Evolutionary conservation across 2,113 vertebrate species (phyloP).

Genomic region (Irena cyanogastra): DNA sequence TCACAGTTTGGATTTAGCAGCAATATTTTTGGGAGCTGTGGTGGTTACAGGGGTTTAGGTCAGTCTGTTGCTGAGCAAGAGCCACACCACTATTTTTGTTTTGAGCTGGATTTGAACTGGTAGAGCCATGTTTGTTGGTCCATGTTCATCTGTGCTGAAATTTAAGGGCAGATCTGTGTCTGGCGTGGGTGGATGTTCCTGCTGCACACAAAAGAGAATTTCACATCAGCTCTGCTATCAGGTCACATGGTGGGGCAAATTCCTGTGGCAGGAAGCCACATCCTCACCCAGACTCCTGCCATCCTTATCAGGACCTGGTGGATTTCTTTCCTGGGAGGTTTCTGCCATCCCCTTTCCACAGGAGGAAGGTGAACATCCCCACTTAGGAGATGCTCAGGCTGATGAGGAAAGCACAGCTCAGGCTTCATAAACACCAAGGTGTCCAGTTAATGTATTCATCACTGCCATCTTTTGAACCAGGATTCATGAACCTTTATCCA

Average conservation of each 20-base stretch:
- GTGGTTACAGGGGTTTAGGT: not conserved
- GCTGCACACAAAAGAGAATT: not conserved
- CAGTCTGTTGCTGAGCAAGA: not conserved
- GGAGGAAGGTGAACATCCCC: not conserved
- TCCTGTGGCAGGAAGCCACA: not conserved
- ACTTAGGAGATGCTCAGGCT: not conserved
- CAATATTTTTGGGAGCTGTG: not conserved
- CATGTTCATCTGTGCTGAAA: not conserved
- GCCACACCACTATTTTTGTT: not conserved
- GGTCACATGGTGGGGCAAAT: not conserved
- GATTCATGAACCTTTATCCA: not conserved
- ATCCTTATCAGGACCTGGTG: not conserved
- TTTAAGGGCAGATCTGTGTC: not conserved
- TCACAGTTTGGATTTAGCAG: conserved; percentile 41
- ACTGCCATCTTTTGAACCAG: not conserved
- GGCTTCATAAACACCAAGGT: not conserved
- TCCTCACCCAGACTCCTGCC: not conserved
- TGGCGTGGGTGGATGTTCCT: not conserved
- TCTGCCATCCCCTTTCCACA: not conserved
- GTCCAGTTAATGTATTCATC: not conserved
- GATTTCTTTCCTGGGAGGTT: not conserved
- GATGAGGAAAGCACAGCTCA: not conserved
- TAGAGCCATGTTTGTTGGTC: not conserved
- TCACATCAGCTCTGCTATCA: not conserved
- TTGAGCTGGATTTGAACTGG: not conserved